Evolutionary conservation across 2,888 invertebrate genomes (phyloP).

Genomic region (Heteropelma amictum): DNA sequence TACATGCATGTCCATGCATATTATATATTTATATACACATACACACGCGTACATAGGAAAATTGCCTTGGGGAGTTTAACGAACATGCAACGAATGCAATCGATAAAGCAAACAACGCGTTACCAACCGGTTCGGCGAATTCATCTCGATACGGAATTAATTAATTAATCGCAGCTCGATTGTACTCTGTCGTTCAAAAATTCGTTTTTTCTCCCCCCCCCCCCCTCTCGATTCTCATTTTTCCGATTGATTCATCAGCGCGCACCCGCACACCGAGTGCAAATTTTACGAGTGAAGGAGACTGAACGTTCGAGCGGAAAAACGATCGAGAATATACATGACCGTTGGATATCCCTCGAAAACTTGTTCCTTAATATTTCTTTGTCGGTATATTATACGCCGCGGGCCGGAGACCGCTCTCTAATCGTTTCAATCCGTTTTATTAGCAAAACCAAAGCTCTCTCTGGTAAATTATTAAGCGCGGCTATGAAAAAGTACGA

Average conservation of each 20-base stretch:
- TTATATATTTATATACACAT: neutral
- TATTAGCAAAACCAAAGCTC: constrained; percentile 53
- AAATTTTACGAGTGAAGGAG: neutral
- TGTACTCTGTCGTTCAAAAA: neutral
- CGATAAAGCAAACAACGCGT: constrained; percentile 36
- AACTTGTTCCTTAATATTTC: constrained; percentile 26
- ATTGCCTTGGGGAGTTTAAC: constrained; percentile 19
- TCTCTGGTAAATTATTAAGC: constrained; percentile 56
- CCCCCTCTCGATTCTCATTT: neutral
- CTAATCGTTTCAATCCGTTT: constrained; percentile 52
- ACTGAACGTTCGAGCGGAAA: no score
- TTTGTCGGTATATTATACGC: constrained; percentile 15
- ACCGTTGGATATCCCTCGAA: no score
- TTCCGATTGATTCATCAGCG: no score
- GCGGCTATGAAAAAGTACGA: constrained; percentile 13
- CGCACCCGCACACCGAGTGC: no score
- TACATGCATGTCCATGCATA: no score
- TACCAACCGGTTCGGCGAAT: constrained; percentile 32
- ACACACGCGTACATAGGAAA: neutral
- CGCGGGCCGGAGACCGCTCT: constrained; percentile 14
- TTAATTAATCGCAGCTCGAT: constrained; percentile 18
- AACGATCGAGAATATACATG: no score
- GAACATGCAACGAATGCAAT: constrained; percentile 22
- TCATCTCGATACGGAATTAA: constrained; percentile 17
- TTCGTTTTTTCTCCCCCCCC: neutral